Evolutionary conservation across 2,113 vertebrate species (phyloP).

Genomic region (Neodontobutis hainanensis): DNA sequence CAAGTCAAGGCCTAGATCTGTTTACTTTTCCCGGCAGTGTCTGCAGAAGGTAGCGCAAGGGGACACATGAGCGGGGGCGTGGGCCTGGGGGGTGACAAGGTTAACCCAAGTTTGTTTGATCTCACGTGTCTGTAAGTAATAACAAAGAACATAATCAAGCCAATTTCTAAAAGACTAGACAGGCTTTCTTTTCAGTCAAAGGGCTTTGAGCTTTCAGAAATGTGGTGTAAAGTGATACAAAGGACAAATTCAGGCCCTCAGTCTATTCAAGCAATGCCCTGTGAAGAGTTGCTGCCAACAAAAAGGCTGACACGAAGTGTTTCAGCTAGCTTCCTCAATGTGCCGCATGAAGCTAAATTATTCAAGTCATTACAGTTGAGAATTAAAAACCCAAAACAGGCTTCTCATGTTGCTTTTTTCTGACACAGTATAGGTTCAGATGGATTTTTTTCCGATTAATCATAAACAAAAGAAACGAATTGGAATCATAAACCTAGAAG

Average conservation of each 20-base stretch:
- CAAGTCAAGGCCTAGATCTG: constrained; percentile 18
- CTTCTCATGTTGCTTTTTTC: no score
- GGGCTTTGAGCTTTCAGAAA: not conserved
- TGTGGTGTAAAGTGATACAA: not conserved
- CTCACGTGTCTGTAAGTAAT: not conserved
- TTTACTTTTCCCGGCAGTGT: not conserved
- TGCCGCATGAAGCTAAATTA: not conserved
- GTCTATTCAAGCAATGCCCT: not conserved
- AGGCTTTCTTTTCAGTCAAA: not conserved
- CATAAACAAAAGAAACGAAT: no score
- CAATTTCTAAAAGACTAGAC: not conserved
- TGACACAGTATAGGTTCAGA: no score
- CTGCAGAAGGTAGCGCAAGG: not conserved
- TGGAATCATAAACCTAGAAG: no score
- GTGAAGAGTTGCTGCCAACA: not conserved
- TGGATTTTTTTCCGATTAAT: no score
- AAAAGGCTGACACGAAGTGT: not conserved
- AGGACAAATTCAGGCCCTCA: not conserved
- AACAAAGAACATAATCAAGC: not conserved
- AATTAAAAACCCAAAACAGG: no score
- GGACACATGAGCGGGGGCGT: not conserved
- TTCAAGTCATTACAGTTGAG: not conserved
- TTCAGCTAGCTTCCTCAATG: not conserved
- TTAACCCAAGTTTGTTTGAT: not conserved
- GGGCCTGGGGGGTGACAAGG: not conserved